phyloP scores from a whole-genome alignment of 2,888 invertebrate genomes.

The Dynastes maya region DNA sequence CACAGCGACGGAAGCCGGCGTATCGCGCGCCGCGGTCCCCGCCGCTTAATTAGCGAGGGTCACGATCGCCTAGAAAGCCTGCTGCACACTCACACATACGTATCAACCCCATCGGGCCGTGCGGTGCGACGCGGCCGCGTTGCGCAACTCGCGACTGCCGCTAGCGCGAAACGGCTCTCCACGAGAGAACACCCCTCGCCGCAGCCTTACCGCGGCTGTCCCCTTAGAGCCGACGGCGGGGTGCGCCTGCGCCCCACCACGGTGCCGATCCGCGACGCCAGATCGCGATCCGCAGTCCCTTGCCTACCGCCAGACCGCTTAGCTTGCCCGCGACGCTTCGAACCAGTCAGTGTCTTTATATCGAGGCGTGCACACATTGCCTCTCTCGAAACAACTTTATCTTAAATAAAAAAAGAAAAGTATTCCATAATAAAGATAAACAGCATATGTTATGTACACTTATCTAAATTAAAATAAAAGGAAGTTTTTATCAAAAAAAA shows the following conservation, averaged over 20 bases:
- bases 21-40: not conserved
- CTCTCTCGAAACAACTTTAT: slow-evolving; percentile 46
- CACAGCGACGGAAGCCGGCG: not conserved
- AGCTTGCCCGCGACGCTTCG: slow-evolving; percentile 71
- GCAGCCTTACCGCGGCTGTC: slow-evolving; percentile 53
- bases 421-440: slow-evolving; percentile 33
- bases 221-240: slow-evolving; percentile 8
- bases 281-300: slow-evolving; percentile 71
- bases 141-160: slow-evolving; percentile 64
- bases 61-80: slow-evolving; percentile 52
- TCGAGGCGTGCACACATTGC: slow-evolving; percentile 68
- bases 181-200: slow-evolving; percentile 52
- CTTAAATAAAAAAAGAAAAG: slow-evolving; percentile 20
- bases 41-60: slow-evolving; percentile 61
- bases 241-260: slow-evolving; percentile 55
- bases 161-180: slow-evolving; percentile 26
- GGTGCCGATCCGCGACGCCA: slow-evolving; percentile 62
- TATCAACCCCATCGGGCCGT: not conserved
- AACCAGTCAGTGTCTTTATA: slow-evolving; percentile 69
- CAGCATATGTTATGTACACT: slow-evolving; percentile 19
- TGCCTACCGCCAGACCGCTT: slow-evolving; percentile 72
- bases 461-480: slow-evolving; percentile 21
- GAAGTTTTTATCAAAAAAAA: not conserved
- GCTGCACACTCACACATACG: not conserved
- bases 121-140: slow-evolving; percentile 57